Evolutionary conservation across 2,797 vertebrate genomes (phyloP).

Genomic region (Oreochromis mossambicus): DNA sequence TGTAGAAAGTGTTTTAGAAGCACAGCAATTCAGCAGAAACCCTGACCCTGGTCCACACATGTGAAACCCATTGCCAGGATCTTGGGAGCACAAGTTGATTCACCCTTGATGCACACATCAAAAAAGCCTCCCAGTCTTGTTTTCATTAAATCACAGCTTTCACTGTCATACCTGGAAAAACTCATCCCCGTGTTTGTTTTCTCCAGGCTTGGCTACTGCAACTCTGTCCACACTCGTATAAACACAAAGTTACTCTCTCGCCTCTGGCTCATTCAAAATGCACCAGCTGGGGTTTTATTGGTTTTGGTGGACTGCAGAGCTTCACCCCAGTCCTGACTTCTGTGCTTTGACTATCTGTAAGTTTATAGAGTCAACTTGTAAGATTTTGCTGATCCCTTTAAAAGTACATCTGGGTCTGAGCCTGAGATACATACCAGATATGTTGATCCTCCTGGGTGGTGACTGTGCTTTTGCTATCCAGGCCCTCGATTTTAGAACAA

Average conservation of each 20-base stretch:
- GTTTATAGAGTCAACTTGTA: not conserved
- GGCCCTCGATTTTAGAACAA: not conserved
- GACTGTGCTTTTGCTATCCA: not conserved
- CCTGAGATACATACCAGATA: not conserved
- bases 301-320: not conserved
- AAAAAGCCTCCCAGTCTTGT: not conserved
- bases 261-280: not conserved
- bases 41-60: not conserved
- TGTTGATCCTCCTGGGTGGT: not conserved
- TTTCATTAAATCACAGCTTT: not conserved
- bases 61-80: not conserved
- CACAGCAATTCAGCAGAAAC: not conserved
- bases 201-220: not conserved
- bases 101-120: not conserved
- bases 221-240: not conserved
- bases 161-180: not conserved
- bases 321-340: not conserved
- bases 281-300: not conserved
- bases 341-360: not conserved
- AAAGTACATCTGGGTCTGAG: not conserved
- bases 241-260: not conserved
- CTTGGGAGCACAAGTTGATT: not conserved
- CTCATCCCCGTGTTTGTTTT: not conserved
- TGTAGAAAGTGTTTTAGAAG: not conserved
- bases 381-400: not conserved